Evolutionary conservation across 1,140 invertebrate species (phyloP), one percentile per base, ranked within the genome.

Genomic region (Drosophila gunungcola): DNA sequence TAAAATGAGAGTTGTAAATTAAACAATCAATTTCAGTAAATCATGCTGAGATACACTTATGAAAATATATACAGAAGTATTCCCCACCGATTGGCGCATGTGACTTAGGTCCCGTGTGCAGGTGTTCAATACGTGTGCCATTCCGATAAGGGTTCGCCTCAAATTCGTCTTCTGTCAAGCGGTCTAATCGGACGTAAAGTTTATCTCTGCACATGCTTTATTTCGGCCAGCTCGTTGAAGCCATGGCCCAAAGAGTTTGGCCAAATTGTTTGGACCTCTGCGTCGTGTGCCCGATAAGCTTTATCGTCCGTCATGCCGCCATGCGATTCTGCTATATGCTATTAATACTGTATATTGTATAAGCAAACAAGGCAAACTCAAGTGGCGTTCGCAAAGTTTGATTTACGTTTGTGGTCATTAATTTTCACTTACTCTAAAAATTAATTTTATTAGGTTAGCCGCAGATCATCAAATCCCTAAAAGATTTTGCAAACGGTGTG

Each of bases 61-160:
- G 10, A 39, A 55, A 55, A 29, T 42, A 11, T 55, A 41, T 34
- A 43, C 21, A 32, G 11, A 32, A 58, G 16, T 34, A 46, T 54
- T 57, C 27, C 13, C 43, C 43, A 49, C n/a, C 63, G 34, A 73
- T 61, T 73, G 13, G 41, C 27, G 48, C 73, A 76, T 76, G 73
- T 76, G 73, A 76, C 39, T 39, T 7, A 45, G 21, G 48, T 75
- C 73, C 73, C 72, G 72, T 75, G 73, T 21, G 16, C 73, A 76
- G 73, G 73, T 76, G 73, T 76, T 67, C 72, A 42, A 67, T 75
- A 75, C 54, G 27, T 54, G 38, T 36, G 34, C 25, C 48, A 25
- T 4, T 54, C 21, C 52, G 72, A 75, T 75, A 75, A 75, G 58
- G 32, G 29, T 64, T 34, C 52, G 9, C 51, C 38, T 51, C 21